Base-by-base conservation (phyloP, 2,113 vertebrate genomes). In the Gobius niger region DNA sequence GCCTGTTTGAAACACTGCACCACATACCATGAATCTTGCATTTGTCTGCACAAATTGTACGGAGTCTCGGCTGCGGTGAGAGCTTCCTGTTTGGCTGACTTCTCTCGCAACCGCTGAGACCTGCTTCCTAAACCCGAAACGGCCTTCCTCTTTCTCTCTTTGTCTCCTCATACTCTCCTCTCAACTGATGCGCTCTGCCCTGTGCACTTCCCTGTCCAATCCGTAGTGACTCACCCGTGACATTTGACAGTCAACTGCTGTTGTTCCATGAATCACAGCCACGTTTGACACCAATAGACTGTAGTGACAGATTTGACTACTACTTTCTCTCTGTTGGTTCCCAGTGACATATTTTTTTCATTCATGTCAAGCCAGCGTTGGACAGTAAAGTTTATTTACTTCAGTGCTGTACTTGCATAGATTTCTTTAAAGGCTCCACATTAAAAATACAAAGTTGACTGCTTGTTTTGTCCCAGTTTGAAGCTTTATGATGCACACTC, bases 141-240 rank as follows among this genome's bases (percentile, higher is more conserved):
- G 24, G 44, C 54, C 81, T 75, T 82, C 76, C 77, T 82, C 72
- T 56, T 86, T 62, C 44, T 68, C 42, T 75, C 73, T 73, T 70
- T 52, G 44, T 15, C 42, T 73, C 71, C 70, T 67, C 63, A 19
- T 42, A 42, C 50, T 11, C 7, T 15, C 24, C 69, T 74, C 60
- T 65, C 19, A 7, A 9, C 56, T 75, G 78, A 83, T 77, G 19
- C 54, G 19, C 77, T 76, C 19, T 18, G n/a, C 10, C 51, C 18
- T 52, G 18, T 44, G 56, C 7, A 78, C 78, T 79, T 83, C 84
- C 75, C 77, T 76, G 77, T 75, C 53, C 72, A 34, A 34, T 54
- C 50, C 70, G 78, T 50, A 76, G 80, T 85, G 85, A 88, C 84
- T 89, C 85, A 85, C 65, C 67, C 75, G 61, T 82, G 84, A 76